Conservation (phyloP, 1,140 invertebrate genomes). For the Formica exsecta region DNA sequence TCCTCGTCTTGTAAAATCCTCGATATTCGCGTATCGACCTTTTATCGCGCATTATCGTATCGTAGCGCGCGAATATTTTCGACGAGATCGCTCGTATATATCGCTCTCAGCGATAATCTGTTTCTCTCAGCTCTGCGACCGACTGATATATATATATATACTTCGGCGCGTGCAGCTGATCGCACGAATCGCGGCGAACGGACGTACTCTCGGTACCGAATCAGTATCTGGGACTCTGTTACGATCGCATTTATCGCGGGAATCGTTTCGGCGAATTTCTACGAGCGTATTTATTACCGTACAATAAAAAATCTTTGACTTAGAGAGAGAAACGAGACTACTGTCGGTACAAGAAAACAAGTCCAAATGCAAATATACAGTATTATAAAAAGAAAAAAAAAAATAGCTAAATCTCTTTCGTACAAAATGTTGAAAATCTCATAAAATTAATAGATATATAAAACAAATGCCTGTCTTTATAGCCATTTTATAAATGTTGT, state of each 20-base stretch:
- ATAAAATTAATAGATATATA: conserved; percentile 44
- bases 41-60: conserved; percentile 53
- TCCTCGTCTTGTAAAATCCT: conserved; percentile 25
- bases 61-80: conserved; percentile 39
- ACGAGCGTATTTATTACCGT: conserved; percentile 11
- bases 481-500: conserved; percentile 60
- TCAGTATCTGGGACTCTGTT: conserved; percentile 36
- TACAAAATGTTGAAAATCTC: conserved; percentile 44
- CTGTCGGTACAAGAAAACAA: conserved; percentile 50
- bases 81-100: conserved; percentile 26
- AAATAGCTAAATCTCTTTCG: conserved; percentile 23
- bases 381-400: conserved; percentile 15
- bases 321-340: conserved; percentile 24
- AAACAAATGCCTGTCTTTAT: conserved; percentile 4
- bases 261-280: conserved; percentile 28
- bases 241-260: conserved; percentile 35
- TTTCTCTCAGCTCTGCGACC: conserved; percentile 53
- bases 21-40: conserved; percentile 51
- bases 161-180: conserved; percentile 23
- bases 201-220: conserved; percentile 35
- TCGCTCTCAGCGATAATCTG: conserved; percentile 4
- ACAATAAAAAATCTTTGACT: conserved; percentile 19
- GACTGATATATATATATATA: not conserved
- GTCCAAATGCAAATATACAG: conserved; percentile 46
- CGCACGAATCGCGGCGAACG: conserved; percentile 1